Evolutionary conservation across 1,140 invertebrate genomes (phyloP).

Genomic region (Saccostrea echinata): DNA sequence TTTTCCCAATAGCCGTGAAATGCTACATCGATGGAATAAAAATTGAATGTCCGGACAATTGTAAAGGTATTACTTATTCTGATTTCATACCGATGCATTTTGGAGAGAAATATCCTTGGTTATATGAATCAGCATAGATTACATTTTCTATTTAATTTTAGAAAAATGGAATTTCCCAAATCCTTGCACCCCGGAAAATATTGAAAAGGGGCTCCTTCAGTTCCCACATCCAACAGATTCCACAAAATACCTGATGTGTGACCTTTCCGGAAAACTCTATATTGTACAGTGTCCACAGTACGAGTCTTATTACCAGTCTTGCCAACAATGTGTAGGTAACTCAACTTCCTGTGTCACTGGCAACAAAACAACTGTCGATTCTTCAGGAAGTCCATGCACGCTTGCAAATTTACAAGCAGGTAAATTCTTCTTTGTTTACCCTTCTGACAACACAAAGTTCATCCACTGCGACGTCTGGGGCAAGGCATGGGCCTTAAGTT

Average conservation of each 20-base stretch:
- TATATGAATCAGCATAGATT: too few species aligned
- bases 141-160: not conserved
- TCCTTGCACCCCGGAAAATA: conserved; percentile 60
- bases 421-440: conserved; percentile 61
- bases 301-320: conserved; percentile 57
- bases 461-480: conserved; percentile 70
- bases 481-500: conserved; percentile 62
- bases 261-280: conserved; percentile 59
- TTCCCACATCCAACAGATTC: conserved; percentile 64
- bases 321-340: conserved; percentile 61
- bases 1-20: conserved; percentile 44
- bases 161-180: conserved; percentile 67
- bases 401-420: conserved; percentile 60
- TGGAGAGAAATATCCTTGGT: too few species aligned
- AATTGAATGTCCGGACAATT: conserved; percentile 51
- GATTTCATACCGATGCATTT: too few species aligned
- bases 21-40: conserved; percentile 51
- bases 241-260: conserved; percentile 65
- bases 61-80: conserved; percentile 38
- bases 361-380: not conserved
- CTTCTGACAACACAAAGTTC: conserved; percentile 58
- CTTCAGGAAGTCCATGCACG: conserved; percentile 63
- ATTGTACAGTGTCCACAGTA: conserved; percentile 63
- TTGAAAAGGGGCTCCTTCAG: conserved; percentile 49
- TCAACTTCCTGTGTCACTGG: conserved; percentile 46